These are phyloP conservation scores for Strigops habroptila DNA, from an alignment of 2,113 vertebrate species.

Conservation along the genomic window DNA sequence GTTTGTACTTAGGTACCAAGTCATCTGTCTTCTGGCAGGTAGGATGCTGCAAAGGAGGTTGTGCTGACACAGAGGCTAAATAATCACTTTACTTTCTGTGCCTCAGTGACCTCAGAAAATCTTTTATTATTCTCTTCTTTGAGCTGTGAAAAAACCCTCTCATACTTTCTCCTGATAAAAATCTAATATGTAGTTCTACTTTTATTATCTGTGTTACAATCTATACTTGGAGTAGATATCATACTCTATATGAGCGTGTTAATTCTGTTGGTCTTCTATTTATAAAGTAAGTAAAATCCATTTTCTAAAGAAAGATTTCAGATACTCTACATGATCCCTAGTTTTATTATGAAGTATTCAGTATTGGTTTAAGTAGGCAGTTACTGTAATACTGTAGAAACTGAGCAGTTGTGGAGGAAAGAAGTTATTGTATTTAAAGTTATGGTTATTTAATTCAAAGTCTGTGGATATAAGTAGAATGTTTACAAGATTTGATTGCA, in stretches of 20 bases:
- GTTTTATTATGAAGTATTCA: background rate
- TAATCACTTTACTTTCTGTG: constrained; percentile 54
- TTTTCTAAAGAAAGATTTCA: background rate
- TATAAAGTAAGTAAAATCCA: background rate
- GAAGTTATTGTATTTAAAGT: background rate
- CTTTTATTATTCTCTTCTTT: constrained; percentile 14
- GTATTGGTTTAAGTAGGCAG: background rate
- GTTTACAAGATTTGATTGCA: background rate
- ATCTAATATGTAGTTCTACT: background rate
- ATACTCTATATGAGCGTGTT: background rate
- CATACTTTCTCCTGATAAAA: background rate
- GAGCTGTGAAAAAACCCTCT: background rate
- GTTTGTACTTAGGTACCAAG: constrained; percentile 26
- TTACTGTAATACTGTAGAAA: background rate
- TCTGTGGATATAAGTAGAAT: background rate
- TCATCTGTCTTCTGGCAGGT: constrained; percentile 53
- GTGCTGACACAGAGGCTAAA: constrained; percentile 61
- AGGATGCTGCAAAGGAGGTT: constrained; percentile 23
- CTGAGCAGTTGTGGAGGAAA: background rate
- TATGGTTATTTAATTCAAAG: background rate
- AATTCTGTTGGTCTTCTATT: background rate
- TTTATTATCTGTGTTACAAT: background rate
- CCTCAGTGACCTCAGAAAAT: constrained; percentile 53
- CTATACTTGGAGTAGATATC: background rate
- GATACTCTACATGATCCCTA: background rate